A percentile compares a stretch with the other conserved stretches of the same genome.
These are phyloP conservation scores for Alaudala cheleensis DNA, from an alignment of 2,113 vertebrate genomes.

Conservation along the genomic window DNA sequence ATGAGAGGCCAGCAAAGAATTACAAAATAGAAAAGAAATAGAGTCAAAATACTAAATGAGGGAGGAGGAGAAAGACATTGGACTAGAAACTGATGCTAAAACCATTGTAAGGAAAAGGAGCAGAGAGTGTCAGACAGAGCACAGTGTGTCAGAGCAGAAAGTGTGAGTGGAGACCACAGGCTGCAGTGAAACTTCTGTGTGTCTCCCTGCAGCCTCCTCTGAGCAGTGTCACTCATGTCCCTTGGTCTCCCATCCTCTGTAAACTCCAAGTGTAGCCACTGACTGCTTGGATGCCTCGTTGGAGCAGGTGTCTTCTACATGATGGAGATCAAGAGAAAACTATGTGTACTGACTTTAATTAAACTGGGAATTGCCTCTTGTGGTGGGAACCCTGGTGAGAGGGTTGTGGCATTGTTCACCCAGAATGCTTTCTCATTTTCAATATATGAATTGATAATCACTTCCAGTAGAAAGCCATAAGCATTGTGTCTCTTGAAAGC, in stretches of 20 bases:
- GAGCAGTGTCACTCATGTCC: not conserved
- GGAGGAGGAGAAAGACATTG: not conserved
- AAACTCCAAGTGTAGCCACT: not conserved
- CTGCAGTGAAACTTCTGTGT: not conserved
- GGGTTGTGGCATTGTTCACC: slow-evolving; percentile 22
- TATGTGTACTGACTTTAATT: slow-evolving; percentile 14
- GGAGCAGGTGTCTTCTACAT: not conserved
- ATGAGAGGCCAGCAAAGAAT: not conserved
- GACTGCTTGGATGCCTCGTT: not conserved
- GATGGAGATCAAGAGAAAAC: not conserved
- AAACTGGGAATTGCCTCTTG: slow-evolving; percentile 52
- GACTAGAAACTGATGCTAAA: not conserved
- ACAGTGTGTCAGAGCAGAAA: not conserved
- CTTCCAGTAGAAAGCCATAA: slow-evolving; percentile 42
- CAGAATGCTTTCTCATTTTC: not conserved
- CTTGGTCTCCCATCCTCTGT: not conserved
- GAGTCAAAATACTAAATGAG: not conserved
- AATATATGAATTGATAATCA: slow-evolving; percentile 18
- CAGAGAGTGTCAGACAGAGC: not conserved
- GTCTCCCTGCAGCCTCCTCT: not conserved
- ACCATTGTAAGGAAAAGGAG: not conserved
- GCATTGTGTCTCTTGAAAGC: slow-evolving; percentile 42
- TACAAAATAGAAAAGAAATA: not conserved
- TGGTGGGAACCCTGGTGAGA: not conserved
- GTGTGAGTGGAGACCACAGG: not conserved